phyloP scores from a whole-genome alignment of 2,888 invertebrate species.

The Aporophyla nigra region DNA sequence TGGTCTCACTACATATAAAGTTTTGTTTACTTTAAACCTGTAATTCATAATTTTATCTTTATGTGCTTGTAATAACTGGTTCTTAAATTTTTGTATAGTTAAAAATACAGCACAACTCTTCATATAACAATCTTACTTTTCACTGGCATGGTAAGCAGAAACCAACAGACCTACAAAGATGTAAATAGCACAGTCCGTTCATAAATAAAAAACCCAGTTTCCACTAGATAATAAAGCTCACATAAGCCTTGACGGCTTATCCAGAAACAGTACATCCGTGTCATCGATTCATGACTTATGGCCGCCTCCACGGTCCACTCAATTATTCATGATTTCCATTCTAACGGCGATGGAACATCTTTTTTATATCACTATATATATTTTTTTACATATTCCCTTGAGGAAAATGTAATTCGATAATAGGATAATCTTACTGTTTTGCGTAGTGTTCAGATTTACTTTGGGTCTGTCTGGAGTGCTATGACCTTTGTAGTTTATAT shows the following conservation, averaged over 20 bases:
- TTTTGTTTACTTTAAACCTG: too few relatives aligned
- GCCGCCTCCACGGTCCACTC: constrained; percentile 62
- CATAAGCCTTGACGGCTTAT: constrained; percentile 32
- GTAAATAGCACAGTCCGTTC: not conserved
- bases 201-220: constrained; percentile 21
- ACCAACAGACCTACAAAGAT: not conserved
- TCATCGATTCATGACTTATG: constrained; percentile 69
- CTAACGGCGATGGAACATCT: constrained; percentile 66
- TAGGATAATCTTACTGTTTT: constrained; percentile 53
- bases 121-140: not conserved
- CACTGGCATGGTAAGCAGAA: not conserved
- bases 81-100: too few relatives aligned
- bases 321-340: constrained; percentile 73
- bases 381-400: constrained; percentile 62
- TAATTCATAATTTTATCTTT: too few relatives aligned
- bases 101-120: not conserved
- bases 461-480: not conserved
- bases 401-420: constrained; percentile 56
- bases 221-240: not conserved
- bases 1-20: not conserved
- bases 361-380: constrained; percentile 66
- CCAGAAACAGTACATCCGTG: constrained; percentile 43
- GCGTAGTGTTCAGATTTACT: constrained; percentile 21
- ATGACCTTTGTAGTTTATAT: not conserved
- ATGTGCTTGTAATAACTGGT: too few relatives aligned